Evolutionary conservation across 2,888 invertebrate species (phyloP).

Genomic region (Plusia festucae): DNA sequence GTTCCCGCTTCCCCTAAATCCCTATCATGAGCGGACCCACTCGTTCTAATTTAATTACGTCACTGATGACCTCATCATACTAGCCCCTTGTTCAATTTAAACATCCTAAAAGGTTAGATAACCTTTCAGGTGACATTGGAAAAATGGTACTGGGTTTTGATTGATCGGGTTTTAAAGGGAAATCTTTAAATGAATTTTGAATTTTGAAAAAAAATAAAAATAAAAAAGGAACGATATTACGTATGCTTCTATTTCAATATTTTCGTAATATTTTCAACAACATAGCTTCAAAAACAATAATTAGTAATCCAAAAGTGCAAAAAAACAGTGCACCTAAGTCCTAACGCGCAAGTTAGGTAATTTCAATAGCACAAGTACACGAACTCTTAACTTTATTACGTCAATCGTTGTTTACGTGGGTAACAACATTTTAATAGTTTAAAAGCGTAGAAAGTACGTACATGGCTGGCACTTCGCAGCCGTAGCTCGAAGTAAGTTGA

Average conservation of each 20-base stretch:
- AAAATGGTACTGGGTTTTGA: constrained; percentile 63
- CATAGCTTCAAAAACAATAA: too few species aligned
- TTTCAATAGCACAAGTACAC: neutral
- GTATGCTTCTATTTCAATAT: too few species aligned
- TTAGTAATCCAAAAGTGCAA: too few species aligned
- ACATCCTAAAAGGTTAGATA: constrained; percentile 63
- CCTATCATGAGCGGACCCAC: constrained; percentile 65
- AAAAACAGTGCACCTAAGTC: too few species aligned
- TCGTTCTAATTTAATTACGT: constrained; percentile 79
- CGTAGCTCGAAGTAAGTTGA: constrained; percentile 58
- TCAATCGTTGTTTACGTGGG: constrained; percentile 11
- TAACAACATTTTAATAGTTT: constrained; percentile 44
- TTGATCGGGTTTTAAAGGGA: constrained; percentile 31
- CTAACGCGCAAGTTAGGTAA: too few species aligned
- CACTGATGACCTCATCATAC: constrained; percentile 77
- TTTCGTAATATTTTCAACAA: too few species aligned
- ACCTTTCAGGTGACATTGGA: constrained; percentile 64
- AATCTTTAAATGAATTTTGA: too few species aligned
- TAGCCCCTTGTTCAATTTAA: constrained; percentile 63
- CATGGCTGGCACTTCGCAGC: constrained; percentile 21
- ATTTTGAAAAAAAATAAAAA: too few species aligned
- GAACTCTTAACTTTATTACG: neutral
- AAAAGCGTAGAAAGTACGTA: constrained; percentile 40
- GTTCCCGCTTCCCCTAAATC: constrained; percentile 55
- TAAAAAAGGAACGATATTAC: too few species aligned